Evolutionary conservation across 2,113 vertebrate species (phyloP).

Genomic region (Asarcornis scutulata): DNA sequence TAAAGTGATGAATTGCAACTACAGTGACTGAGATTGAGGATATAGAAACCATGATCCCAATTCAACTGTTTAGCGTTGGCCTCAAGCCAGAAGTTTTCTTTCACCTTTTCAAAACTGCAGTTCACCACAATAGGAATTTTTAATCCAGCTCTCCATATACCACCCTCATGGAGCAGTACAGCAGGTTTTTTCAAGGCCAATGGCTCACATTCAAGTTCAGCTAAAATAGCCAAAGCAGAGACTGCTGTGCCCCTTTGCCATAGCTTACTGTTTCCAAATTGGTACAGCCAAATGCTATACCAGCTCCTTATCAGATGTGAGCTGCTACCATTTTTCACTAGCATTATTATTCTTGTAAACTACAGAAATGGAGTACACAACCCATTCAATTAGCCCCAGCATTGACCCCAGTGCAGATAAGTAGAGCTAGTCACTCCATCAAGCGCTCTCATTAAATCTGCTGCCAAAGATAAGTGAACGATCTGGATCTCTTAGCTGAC

Average conservation of each 20-base stretch:
- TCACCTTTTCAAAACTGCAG: neutral
- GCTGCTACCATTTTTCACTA: neutral
- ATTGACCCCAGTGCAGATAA: neutral
- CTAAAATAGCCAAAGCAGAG: neutral
- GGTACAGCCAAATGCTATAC: neutral
- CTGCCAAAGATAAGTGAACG: constrained; percentile 13
- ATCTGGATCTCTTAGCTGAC: neutral
- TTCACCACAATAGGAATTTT: neutral
- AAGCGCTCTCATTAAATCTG: neutral
- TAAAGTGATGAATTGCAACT: neutral
- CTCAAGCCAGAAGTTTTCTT: neutral
- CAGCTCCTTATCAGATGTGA: neutral
- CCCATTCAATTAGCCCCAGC: constrained; percentile 7
- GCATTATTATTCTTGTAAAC: constrained; percentile 2
- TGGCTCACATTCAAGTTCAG: neutral
- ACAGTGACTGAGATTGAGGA: neutral
- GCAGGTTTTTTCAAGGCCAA: neutral
- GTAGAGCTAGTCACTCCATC: neutral
- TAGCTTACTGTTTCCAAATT: neutral
- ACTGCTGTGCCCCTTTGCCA: neutral
- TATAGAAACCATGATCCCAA: neutral
- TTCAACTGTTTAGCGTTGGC: neutral
- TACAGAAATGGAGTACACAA: neutral
- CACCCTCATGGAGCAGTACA: neutral
- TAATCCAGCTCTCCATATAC: neutral